A percentile compares a stretch with the other conserved stretches of the same genome.
These are phyloP conservation scores for Pelecanoides urinatrix DNA, from an alignment of 2,113 vertebrate genomes.

Conservation along the genomic window DNA sequence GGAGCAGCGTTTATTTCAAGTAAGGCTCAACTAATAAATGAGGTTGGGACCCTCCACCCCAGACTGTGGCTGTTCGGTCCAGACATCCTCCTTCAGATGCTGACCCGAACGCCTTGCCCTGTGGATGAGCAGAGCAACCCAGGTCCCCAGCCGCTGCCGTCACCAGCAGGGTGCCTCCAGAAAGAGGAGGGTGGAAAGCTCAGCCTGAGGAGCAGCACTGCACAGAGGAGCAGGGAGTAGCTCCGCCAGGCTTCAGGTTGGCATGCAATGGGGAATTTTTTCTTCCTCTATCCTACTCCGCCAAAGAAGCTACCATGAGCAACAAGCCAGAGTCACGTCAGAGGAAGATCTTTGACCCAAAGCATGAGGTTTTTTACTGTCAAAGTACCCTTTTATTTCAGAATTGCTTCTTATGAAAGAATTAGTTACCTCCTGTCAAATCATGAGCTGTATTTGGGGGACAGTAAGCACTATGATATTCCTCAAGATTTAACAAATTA, in stretches of 20 bases:
- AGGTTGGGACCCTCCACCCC: background rate
- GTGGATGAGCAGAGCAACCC: background rate
- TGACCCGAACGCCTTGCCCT: rapidly evolving
- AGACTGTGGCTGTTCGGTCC: background rate
- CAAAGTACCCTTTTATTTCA: background rate
- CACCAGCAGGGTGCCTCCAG: background rate
- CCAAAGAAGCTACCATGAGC: background rate
- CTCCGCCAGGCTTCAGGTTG: background rate
- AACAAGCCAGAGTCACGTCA: background rate
- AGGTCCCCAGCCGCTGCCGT: rapidly evolving
- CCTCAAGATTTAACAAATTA: background rate
- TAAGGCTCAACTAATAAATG: background rate
- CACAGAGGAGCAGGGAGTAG: background rate
- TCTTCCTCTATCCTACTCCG: background rate
- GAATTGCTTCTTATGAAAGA: background rate
- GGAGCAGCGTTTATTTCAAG: background rate
- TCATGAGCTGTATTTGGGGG: background rate
- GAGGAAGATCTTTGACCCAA: background rate
- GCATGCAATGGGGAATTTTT: background rate
- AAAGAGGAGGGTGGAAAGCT: background rate
- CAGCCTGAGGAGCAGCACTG: background rate
- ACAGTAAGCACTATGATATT: background rate
- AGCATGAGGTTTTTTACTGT: background rate
- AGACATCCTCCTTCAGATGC: background rate
- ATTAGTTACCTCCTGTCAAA: background rate